Percentiles rank a stretch among this genome's conserved stretches.
Evolutionary conservation across 2,113 vertebrate genomes (phyloP).

Genomic region (Ramphastos sulfuratus): DNA sequence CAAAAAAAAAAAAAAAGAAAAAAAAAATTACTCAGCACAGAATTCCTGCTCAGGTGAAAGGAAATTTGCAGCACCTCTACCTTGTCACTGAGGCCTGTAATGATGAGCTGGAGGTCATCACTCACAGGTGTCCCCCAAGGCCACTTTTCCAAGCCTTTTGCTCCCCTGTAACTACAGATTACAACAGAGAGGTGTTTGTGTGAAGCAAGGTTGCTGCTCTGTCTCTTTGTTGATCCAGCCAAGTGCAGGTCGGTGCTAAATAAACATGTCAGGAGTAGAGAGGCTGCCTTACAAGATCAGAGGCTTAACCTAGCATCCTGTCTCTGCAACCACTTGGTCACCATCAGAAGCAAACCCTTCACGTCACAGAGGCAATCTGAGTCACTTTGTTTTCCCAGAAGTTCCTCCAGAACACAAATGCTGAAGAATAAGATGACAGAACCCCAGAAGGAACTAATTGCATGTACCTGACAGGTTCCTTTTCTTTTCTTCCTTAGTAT

Average conservation of each 20-base stretch:
- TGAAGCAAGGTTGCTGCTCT: neutral
- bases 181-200: neutral
- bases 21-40: neutral
- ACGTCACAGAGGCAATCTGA: rapidly evolving
- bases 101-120: neutral
- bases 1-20: neutral
- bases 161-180: neutral
- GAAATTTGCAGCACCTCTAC: neutral
- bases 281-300: neutral
- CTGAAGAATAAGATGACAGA: neutral
- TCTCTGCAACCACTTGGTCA: neutral
- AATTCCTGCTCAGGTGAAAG: neutral
- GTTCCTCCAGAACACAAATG: neutral
- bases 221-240: neutral
- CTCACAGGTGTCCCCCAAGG: neutral
- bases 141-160: neutral
- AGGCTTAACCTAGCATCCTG: neutral
- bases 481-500: neutral
- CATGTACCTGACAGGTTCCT: neutral
- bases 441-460: neutral
- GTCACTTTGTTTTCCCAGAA: neutral
- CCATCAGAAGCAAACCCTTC: neutral
- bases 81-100: rapidly evolving
- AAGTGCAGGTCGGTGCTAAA: neutral
- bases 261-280: neutral